phyloP scores from a whole-genome alignment of 1,140 invertebrate species.

The Sitodiplosis mosellana region DNA sequence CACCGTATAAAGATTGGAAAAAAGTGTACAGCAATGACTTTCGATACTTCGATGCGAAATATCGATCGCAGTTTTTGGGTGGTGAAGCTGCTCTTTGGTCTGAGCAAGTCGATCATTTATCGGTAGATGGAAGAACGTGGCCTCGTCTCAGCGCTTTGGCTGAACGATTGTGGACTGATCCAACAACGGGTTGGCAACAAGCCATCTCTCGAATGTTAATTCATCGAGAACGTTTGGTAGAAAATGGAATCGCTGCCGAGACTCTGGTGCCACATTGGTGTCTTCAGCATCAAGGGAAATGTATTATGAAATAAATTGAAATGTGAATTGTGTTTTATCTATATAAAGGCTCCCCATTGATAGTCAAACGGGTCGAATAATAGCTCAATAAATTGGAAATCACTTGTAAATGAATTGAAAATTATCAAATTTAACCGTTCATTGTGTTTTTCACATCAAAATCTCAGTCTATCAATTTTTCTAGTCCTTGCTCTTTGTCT shows the following conservation, averaged over 20 bases:
- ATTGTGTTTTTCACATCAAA: too few species aligned
- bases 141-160: constrained; percentile 55
- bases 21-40: constrained; percentile 59
- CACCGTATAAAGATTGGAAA: constrained; percentile 67
- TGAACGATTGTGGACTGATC: constrained; percentile 60
- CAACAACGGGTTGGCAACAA: constrained; percentile 23
- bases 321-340: too few species aligned
- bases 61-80: constrained; percentile 36
- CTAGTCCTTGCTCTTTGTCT: too few species aligned
- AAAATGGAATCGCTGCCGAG: constrained; percentile 37
- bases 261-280: constrained; percentile 58
- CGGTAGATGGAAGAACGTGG: constrained; percentile 46
- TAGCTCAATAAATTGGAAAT: too few species aligned
- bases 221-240: constrained; percentile 44
- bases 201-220: constrained; percentile 44
- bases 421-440: too few species aligned
- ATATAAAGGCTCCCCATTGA: too few species aligned
- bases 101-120: constrained; percentile 45
- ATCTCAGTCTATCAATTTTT: too few species aligned
- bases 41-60: constrained; percentile 27
- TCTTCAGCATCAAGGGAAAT: constrained; percentile 45
- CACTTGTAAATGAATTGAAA: too few species aligned
- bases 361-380: too few species aligned
- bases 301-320: too few species aligned
- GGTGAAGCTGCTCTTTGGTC: constrained; percentile 57